Conservation (phyloP, 2,888 invertebrate species). For the Celastrina argiolus region DNA sequence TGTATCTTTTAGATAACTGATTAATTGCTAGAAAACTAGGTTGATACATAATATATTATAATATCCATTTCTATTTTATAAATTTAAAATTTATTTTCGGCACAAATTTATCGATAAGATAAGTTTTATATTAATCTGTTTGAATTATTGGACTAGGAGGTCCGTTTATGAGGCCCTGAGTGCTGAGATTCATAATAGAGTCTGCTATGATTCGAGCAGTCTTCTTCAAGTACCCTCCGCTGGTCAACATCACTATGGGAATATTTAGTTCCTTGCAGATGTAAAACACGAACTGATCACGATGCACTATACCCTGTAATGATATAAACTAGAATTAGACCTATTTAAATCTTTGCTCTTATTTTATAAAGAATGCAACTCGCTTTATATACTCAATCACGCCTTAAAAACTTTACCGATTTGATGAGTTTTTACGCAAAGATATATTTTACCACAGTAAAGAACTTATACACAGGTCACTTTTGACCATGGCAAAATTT, state of each 20-base stretch:
- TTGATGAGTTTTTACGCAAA: too few species aligned
- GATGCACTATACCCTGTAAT: slow-evolving; percentile 87
- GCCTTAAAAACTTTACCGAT: too few species aligned
- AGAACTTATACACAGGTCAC: too few species aligned
- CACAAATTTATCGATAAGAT: too few species aligned
- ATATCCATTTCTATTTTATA: too few species aligned
- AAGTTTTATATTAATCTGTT: not conserved
- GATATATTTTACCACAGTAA: too few species aligned
- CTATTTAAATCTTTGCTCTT: too few species aligned
- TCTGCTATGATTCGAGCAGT: slow-evolving; percentile 90
- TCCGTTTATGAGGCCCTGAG: slow-evolving; percentile 73
- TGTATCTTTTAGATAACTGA: not conserved
- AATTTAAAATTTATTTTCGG: too few species aligned
- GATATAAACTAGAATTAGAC: slow-evolving; percentile 13
- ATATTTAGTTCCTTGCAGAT: slow-evolving; percentile 80
- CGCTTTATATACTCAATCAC: too few species aligned
- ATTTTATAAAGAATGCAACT: too few species aligned
- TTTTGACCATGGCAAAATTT: too few species aligned
- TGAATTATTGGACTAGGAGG: not conserved
- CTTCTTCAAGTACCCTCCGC: slow-evolving; percentile 89
- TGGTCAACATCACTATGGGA: slow-evolving; percentile 91
- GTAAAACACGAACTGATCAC: slow-evolving; percentile 90
- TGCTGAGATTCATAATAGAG: slow-evolving; percentile 87
- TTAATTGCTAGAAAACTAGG: not conserved
- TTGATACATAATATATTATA: too few species aligned